A percentile compares a stretch with the other conserved stretches of the same genome.
Evolutionary conservation across 2,113 vertebrate genomes (phyloP).

Genomic region (Budorcas taxicolor): DNA sequence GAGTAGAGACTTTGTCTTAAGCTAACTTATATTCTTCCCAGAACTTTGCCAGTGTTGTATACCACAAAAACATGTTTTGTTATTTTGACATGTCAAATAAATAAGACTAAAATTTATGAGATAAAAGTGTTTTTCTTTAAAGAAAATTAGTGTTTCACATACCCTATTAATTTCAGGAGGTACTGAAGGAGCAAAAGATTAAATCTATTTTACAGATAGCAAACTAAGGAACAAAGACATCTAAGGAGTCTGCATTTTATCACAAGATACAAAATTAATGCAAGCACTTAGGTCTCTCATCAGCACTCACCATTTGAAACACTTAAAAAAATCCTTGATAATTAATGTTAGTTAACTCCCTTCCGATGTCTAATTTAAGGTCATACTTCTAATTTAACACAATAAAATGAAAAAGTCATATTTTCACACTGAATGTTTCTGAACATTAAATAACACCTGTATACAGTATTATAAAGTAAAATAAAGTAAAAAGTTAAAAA

Average conservation of each 20-base stretch:
- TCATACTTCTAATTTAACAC: not conserved
- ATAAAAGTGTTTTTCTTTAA: not conserved
- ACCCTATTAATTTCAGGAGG: not conserved
- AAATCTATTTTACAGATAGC: not conserved
- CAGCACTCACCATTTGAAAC: not conserved
- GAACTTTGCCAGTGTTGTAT: not conserved
- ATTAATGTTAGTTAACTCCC: not conserved
- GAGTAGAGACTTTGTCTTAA: not conserved
- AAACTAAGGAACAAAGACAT: not conserved
- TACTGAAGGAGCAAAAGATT: not conserved
- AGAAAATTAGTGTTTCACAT: not conserved
- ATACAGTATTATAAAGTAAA: not conserved
- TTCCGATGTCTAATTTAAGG: not conserved
- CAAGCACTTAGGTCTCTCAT: not conserved
- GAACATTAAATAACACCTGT: not conserved
- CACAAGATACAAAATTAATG: not conserved
- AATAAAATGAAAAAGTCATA: not conserved
- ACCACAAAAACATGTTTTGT: not conserved
- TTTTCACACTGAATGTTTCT: not conserved
- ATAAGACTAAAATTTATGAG: not conserved
- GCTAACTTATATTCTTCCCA: not conserved
- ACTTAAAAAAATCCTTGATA: not conserved
- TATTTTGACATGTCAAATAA: not conserved
- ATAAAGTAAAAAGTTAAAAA: not conserved
- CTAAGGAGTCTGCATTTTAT: not conserved